Conservation (phyloP, 2,888 invertebrate genomes). For the Polietes domitor region DNA sequence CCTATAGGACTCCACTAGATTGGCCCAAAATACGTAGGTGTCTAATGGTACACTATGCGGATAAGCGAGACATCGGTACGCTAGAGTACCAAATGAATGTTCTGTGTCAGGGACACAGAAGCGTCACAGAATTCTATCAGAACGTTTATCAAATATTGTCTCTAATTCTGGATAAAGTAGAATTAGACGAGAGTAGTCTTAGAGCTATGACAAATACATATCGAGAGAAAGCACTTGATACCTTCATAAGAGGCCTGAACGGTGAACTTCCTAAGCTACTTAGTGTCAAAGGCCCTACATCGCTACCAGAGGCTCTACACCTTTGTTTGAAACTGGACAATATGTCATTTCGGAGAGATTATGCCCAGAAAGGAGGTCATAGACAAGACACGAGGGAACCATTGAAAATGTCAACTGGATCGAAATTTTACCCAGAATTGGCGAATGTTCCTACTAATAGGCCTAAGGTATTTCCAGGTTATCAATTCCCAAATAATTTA, state of each 20-base stretch:
- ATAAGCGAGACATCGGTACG: conserved; percentile 31
- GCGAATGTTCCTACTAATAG: too few species aligned
- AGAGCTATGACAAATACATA: conserved; percentile 25
- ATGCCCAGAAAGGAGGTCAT: not conserved
- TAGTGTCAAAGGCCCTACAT: conserved; percentile 6
- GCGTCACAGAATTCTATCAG: conserved; percentile 36
- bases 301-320: conserved; percentile 10
- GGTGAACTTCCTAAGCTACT: conserved; percentile 7
- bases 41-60: conserved; percentile 28
- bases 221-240: conserved; percentile 42
- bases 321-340: conserved; percentile 18
- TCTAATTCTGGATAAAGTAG: conserved; percentile 36
- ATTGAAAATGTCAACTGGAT: not conserved
- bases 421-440: not conserved
- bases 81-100: conserved; percentile 32
- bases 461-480: too few species aligned
- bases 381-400: too few species aligned
- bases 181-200: not conserved
- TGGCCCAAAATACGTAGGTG: conserved; percentile 25
- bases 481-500: too few species aligned
- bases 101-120: conserved; percentile 4
- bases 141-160: conserved; percentile 37
- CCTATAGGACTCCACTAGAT: conserved; percentile 30
- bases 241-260: conserved; percentile 29
- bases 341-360: not conserved